Base-by-base conservation (phyloP, 2,888 invertebrate species). In the Drosophila longiperda region DNA sequence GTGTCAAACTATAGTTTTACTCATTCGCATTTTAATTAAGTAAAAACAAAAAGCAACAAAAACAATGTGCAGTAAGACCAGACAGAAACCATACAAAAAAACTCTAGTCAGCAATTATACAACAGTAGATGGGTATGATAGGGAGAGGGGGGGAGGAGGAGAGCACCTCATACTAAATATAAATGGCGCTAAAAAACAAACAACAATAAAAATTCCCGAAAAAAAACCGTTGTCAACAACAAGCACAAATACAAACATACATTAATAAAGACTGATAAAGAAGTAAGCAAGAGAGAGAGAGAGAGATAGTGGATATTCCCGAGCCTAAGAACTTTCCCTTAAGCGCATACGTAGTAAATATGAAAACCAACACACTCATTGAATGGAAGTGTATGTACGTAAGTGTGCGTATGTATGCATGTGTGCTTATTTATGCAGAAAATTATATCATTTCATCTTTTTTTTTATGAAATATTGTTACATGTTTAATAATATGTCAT, bases 171-270 rank as follows among this genome's bases (percentile, higher is more conserved):
- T 4, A 45, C 59, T 40, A 55, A 59, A 77, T 61, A 65, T 50
- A 73, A 80, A 82, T 66, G 57, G 20, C 29, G 26, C 45, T 66
- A 54, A 62, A 71, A 66, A 75, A 66, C 67, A 75, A 87, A 84
- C 62, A 87, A 59, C 68, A 59, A 42, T 48, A 59, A 3, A 75
- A 53, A 66, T 50, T 48, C 26, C 49, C 53, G 33, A 17, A 67
- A 73, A 68, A 68, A 65, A 66, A 60, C 32, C 45, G 36, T 53
- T 67, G 65, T 23, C 38, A 40, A 12, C 29, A 63, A 12, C 33
- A 59, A 20, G 20, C 20, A 23, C n/a, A 55, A 34, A 38, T 23
- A 55, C 40, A 48, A 1, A 34, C 26, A 40, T 15, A 40, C 26
- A 54, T 8, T 20, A 11, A 50, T 5, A 50, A 5, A 17, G 32